phyloP scores from a whole-genome alignment of 2,888 invertebrate genomes.

The Drosophila parthenogenetica region DNA sequence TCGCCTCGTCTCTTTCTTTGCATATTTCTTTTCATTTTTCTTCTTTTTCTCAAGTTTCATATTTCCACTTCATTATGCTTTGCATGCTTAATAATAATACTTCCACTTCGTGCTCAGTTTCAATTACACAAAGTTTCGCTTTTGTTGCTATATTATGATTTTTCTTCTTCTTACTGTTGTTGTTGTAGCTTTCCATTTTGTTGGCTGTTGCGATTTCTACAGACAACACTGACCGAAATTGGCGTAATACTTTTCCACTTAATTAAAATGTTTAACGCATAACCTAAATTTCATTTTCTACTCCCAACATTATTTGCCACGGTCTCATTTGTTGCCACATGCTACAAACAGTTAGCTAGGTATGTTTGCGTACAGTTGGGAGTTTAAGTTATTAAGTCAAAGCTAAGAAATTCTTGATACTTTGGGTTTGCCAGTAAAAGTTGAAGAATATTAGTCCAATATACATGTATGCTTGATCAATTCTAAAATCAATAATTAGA shows the following conservation, averaged over 20 bases:
- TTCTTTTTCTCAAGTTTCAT: constrained; percentile 65
- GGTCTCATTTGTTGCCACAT: constrained; percentile 19
- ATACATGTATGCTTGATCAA: no score
- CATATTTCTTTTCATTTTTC: constrained; percentile 15
- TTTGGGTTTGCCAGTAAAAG: no score
- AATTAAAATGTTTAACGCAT: constrained; percentile 80
- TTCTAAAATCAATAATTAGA: no score
- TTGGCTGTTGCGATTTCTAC: constrained; percentile 74
- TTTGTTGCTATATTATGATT: constrained; percentile 56
- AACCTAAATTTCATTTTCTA: constrained; percentile 76
- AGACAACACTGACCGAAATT: constrained; percentile 71
- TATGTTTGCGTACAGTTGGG: neutral
- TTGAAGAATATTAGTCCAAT: no score
- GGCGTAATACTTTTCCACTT: constrained; percentile 79
- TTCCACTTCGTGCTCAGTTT: constrained; percentile 78
- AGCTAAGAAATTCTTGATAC: no score
- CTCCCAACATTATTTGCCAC: constrained; percentile 1
- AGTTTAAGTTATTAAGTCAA: no score
- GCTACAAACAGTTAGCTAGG: constrained; percentile 1
- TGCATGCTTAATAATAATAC: constrained; percentile 80
- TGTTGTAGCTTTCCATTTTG: constrained; percentile 77
- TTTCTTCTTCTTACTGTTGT: constrained; percentile 16
- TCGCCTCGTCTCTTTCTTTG: constrained; percentile 18
- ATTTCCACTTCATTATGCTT: constrained; percentile 79
- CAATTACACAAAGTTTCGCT: constrained; percentile 78